Evolutionary conservation across 2,888 invertebrate genomes (phyloP).

Genomic region (Apodemia mormo): DNA sequence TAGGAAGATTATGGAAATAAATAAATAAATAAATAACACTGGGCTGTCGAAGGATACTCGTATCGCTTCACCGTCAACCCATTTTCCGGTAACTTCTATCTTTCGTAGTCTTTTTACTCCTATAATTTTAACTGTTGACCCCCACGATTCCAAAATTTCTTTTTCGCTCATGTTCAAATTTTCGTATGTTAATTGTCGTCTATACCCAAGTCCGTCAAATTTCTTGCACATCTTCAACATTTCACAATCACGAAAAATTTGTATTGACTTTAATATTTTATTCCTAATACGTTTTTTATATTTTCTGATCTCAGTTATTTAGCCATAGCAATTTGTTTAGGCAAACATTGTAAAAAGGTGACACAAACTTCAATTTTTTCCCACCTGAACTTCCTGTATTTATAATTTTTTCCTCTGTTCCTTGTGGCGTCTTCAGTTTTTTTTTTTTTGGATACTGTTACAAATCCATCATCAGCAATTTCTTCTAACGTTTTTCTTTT

Average conservation of each 20-base stretch:
- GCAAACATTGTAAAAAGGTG: slow-evolving; percentile 25
- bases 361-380: slow-evolving; percentile 28
- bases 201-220: slow-evolving; percentile 26
- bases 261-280: slow-evolving; percentile 34
- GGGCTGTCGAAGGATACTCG: not conserved
- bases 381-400: not conserved
- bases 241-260: slow-evolving; percentile 33
- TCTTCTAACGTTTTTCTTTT: not conserved
- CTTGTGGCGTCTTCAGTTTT: too few relatives aligned
- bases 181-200: slow-evolving; percentile 28
- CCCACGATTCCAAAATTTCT: slow-evolving; percentile 31
- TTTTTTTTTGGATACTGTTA: not conserved
- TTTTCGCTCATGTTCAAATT: slow-evolving; percentile 28
- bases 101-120: slow-evolving; percentile 29
- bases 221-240: slow-evolving; percentile 31
- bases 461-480: slow-evolving; percentile 4
- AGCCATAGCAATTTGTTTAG: slow-evolving; percentile 37
- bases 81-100: slow-evolving; percentile 15
- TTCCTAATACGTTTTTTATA: slow-evolving; percentile 30
- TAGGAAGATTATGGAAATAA: too few relatives aligned
- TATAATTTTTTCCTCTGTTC: slow-evolving; percentile 27
- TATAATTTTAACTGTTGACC: slow-evolving; percentile 21
- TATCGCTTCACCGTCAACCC: slow-evolving; percentile 14
- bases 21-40: too few relatives aligned
- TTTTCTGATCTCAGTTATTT: slow-evolving; percentile 33